phyloP scores from a whole-genome alignment of 2,888 invertebrate species.

The Tuta absoluta region DNA sequence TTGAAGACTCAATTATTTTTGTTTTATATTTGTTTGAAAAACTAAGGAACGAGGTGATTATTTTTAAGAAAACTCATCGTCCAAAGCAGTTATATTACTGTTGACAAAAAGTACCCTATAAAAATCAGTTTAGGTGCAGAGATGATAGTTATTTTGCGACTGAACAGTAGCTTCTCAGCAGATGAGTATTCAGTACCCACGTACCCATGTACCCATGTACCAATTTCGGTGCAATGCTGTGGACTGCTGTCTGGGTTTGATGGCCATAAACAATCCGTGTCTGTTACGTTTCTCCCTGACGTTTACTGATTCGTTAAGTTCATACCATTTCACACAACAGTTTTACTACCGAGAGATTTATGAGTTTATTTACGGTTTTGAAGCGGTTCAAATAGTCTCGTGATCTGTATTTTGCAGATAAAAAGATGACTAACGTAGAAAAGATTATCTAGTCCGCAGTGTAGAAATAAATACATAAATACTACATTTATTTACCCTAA shows the following conservation, averaged over 20 bases:
- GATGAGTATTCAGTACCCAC: background rate
- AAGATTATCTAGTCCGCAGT: constrained; percentile 4
- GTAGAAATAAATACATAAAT: background rate
- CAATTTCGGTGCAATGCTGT: background rate
- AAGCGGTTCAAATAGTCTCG: background rate
- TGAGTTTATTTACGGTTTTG: constrained; percentile 20
- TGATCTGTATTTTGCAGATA: background rate
- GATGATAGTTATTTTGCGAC: background rate
- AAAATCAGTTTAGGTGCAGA: no score
- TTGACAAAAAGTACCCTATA: background rate
- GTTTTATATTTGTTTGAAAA: background rate
- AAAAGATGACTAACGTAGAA: background rate
- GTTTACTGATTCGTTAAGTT: constrained; percentile 23
- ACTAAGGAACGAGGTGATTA: background rate
- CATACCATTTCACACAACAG: constrained; percentile 17
- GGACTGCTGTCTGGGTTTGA: constrained; percentile 8
- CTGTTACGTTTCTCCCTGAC: constrained; percentile 25
- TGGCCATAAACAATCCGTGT: constrained; percentile 20
- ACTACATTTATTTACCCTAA: background rate
- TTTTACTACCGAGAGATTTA: constrained; percentile 23
- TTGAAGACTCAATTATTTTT: constrained; percentile 9
- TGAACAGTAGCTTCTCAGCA: background rate
- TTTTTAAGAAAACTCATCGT: background rate
- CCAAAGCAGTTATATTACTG: background rate
- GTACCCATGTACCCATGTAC: no score